Evolutionary conservation across 2,113 vertebrate species (phyloP).

Genomic region (Vicugna pacos): DNA sequence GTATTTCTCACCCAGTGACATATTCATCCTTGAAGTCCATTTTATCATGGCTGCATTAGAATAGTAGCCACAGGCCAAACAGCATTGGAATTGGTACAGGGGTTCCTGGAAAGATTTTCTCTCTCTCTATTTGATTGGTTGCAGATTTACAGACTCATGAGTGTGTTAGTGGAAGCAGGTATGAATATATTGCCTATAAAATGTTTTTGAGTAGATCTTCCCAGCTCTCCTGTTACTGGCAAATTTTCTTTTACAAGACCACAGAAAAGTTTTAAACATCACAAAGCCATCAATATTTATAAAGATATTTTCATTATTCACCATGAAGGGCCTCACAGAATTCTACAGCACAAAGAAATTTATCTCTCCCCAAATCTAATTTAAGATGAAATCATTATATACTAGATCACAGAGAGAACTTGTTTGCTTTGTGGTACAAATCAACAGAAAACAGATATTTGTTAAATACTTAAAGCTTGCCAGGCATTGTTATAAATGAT

Average conservation of each 20-base stretch:
- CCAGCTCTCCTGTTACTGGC: neutral
- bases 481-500: neutral
- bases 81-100: neutral
- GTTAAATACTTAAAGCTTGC: neutral
- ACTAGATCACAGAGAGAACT: neutral
- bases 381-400: neutral
- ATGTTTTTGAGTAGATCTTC: neutral
- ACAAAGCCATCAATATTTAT: neutral
- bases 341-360: neutral
- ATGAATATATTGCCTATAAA: neutral
- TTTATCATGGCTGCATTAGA: neutral
- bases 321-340: neutral
- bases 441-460: neutral
- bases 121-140: neutral
- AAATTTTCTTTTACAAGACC: constrained; percentile 15
- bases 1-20: neutral
- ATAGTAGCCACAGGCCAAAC: neutral
- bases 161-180: neutral
- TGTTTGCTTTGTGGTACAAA: neutral
- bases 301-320: neutral
- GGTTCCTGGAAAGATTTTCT: neutral
- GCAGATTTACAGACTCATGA: neutral
- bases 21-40: neutral
- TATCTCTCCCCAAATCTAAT: neutral
- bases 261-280: neutral